Conservation (phyloP, 1,140 invertebrate genomes). For the Temnothorax nylanderi region DNA sequence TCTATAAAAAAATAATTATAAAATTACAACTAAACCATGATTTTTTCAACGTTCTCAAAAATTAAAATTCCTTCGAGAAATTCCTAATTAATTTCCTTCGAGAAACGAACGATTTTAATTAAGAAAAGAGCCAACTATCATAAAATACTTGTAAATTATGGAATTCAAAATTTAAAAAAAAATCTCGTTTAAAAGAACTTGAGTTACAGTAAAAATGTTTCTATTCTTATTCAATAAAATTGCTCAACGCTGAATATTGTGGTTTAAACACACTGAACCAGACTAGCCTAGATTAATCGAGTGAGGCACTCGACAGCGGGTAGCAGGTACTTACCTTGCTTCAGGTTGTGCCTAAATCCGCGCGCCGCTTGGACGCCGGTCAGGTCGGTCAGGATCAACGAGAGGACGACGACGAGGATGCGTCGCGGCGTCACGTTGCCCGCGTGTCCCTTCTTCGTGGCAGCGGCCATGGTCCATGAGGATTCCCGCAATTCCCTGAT, state of each 20-base stretch:
- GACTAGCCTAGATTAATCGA: background rate
- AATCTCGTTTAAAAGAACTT: too few relatives aligned
- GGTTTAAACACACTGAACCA: background rate
- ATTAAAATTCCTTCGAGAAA: background rate
- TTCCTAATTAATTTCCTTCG: background rate
- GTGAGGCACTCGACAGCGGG: too few relatives aligned
- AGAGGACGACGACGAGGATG: slow-evolving; percentile 69
- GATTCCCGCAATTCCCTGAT: slow-evolving; percentile 64
- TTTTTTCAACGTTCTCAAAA: background rate
- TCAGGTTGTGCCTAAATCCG: slow-evolving; percentile 77
- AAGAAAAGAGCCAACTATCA: background rate
- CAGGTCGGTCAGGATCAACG: slow-evolving; percentile 71
- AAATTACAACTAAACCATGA: background rate
- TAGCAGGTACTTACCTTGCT: slow-evolving; percentile 74
- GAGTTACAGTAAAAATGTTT: background rate
- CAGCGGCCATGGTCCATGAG: slow-evolving; percentile 77
- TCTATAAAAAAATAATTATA: slow-evolving; percentile 7
- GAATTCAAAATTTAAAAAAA: background rate
- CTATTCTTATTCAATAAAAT: background rate
- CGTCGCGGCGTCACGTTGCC: slow-evolving; percentile 60
- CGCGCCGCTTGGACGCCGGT: slow-evolving; percentile 73
- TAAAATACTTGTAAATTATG: background rate
- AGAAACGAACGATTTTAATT: background rate
- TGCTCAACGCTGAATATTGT: background rate
- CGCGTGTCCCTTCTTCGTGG: slow-evolving; percentile 53